A percentile compares a stretch with the other conserved stretches of the same genome.
Conservation (phyloP, 2,888 invertebrate genomes). For the Orchestes rusci region DNA sequence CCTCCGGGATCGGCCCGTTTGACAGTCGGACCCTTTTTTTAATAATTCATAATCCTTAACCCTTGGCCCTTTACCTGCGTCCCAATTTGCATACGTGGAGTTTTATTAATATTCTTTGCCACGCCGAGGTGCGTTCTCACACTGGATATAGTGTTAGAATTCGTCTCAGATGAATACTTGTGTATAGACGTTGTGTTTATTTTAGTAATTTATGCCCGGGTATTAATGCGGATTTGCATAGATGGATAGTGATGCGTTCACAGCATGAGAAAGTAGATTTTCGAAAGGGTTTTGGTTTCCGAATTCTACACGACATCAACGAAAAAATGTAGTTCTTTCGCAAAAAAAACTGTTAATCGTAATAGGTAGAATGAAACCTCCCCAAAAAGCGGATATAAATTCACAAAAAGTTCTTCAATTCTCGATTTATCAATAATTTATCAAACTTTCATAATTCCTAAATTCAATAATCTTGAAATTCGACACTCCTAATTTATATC, state of each 20-base stretch:
- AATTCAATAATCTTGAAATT: no score
- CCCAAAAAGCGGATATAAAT: no score
- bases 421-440: no score
- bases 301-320: no score
- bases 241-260: constrained; percentile 1
- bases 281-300: no score
- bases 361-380: no score
- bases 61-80: constrained; percentile 20
- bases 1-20: constrained; percentile 12
- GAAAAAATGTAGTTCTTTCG: no score
- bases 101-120: constrained; percentile 18
- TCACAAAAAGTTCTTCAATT: no score
- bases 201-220: constrained; percentile 21
- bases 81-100: constrained; percentile 16
- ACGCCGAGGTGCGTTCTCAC: constrained; percentile 20
- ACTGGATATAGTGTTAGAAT: constrained; percentile 22
- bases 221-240: constrained; percentile 18
- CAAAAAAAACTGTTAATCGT: no score
- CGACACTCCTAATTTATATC: no score
- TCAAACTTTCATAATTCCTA: no score
- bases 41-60: constrained; percentile 25
- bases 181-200: constrained; percentile 22
- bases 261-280: constrained; percentile 14
- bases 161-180: constrained; percentile 25
- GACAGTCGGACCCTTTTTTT: constrained; percentile 22